Percentiles rank a stretch among this genome's conserved stretches.
Evolutionary conservation across 2,113 vertebrate species (phyloP).

Genomic region (Helogale parvula): DNA sequence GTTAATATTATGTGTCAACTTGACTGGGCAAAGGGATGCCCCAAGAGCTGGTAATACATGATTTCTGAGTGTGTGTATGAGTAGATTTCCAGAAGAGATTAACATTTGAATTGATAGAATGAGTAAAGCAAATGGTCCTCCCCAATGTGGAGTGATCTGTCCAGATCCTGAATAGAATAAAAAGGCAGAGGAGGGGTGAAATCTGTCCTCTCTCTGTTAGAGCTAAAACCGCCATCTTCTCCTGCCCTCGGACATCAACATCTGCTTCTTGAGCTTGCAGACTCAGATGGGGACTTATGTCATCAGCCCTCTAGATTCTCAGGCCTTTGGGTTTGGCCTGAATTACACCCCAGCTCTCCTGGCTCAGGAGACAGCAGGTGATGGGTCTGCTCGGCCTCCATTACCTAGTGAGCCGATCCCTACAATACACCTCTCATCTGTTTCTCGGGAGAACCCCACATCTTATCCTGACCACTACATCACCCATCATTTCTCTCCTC

Average conservation of each 20-base stretch:
- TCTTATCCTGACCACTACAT: neutral
- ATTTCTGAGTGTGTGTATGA: neutral
- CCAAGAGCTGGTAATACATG: neutral
- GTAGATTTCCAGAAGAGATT: neutral
- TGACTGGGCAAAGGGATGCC: neutral
- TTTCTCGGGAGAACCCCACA: neutral
- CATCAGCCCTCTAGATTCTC: neutral
- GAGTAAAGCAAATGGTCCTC: neutral
- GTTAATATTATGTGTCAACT: neutral
- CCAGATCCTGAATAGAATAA: neutral
- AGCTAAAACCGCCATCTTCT: neutral
- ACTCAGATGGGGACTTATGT: neutral
- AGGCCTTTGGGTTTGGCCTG: neutral
- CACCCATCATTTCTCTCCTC: neutral
- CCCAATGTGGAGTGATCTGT: neutral
- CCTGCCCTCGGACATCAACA: neutral
- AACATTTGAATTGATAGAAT: neutral
- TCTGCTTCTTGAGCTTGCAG: neutral
- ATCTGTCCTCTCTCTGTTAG: neutral
- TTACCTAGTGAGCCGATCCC: neutral
- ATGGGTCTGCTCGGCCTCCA: neutral
- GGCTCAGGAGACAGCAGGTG: neutral
- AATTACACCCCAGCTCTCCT: neutral
- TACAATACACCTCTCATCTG: neutral
- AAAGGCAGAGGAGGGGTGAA: neutral